Base-by-base conservation (phyloP, 2,113 vertebrate genomes). In the Pterophyllum scalare region DNA sequence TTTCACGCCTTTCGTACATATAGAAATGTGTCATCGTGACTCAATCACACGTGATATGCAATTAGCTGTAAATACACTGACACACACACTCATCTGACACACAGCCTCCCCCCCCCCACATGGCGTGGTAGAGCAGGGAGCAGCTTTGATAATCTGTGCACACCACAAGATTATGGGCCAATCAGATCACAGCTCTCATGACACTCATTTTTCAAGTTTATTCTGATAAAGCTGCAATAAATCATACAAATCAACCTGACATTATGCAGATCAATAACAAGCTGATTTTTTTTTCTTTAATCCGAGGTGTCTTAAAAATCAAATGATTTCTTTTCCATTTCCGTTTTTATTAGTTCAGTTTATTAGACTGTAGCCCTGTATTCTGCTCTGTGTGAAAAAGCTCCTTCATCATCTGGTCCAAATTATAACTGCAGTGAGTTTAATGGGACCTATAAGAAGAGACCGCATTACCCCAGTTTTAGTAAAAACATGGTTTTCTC, bases 1-100 rank as follows among this genome's bases (percentile, higher is more conserved):
- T 75, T 64, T 79, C 31, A 75, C 20, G 22, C 59, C 74, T 60
- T 82, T 79, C 72, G 59, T 75, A 80, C 76, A 49, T 75, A 12
- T 28, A 76, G 1, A 75, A 78, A 87, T 28, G 60, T 85, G 84
- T 83, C 72, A 56, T 59, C 43, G 3, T 35, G 82, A 80, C 24
- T 85, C 33, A 54, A 35, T 85, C 43, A 56, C 24, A 56, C 11
- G 0, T 43, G 80, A 1, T 76, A 20, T 38, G 17, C 49, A 38
- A 26, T 3, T 59, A 28, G 13, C 54, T 40, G 43, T 26, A 22
- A 59, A 49, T 46, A 46, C 38, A 59, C 22, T 3, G 7, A 28
- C 33, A 28, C 24, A 28, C 24, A 28, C 28, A 28, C 28, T 28
- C 28, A 28, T 28, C 22, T 3, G 7, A 28, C 33, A 28, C 24